These are phyloP conservation scores for Pteronura brasiliensis DNA, from an alignment of 2,113 vertebrate species.

Conservation along the genomic window DNA sequence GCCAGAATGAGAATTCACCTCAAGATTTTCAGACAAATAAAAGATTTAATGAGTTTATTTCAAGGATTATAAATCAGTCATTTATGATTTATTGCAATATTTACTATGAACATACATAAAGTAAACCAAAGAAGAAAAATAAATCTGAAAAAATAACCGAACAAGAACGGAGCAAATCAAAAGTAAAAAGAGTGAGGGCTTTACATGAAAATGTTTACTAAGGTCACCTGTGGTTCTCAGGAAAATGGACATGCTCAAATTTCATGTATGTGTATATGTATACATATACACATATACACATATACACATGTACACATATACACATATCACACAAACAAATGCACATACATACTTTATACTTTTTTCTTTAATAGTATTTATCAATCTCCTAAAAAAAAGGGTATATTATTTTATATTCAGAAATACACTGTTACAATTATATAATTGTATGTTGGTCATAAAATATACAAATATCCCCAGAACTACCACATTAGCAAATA, in stretches of 20 bases:
- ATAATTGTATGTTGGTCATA: not conserved
- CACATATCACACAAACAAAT: not conserved
- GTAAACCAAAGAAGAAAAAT: conserved; percentile 14
- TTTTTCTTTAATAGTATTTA: not conserved
- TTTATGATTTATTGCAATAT: conserved; percentile 53
- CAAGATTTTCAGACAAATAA: conserved; percentile 44
- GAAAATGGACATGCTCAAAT: not conserved
- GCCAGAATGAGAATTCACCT: conserved; percentile 47
- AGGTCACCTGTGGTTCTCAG: not conserved
- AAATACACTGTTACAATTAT: not conserved
- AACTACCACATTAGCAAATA: not conserved
- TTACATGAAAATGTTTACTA: not conserved
- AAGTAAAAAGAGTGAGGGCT: not conserved
- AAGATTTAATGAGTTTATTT: conserved; percentile 57
- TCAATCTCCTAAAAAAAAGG: not conserved
- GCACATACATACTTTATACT: not conserved
- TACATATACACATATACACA: not conserved
- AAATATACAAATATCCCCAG: not conserved
- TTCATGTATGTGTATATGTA: not conserved
- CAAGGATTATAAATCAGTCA: conserved; percentile 61
- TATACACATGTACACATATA: not conserved
- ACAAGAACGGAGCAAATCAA: not conserved
- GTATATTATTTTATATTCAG: not conserved
- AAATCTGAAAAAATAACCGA: not conserved
- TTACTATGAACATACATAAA: conserved; percentile 20